Evolutionary conservation across 2,888 invertebrate genomes (phyloP).

Genomic region (Amiota communis): DNA sequence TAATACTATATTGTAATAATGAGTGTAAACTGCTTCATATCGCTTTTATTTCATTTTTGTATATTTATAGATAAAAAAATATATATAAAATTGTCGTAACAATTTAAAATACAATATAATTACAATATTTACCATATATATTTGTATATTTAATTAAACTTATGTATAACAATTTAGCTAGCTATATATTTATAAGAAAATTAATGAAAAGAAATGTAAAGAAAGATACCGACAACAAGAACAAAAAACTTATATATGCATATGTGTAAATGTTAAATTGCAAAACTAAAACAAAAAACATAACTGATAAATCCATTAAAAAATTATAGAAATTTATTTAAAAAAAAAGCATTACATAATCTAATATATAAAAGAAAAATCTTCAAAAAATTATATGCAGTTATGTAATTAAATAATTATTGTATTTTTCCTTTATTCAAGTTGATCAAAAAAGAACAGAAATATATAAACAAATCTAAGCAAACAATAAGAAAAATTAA

Average conservation of each 20-base stretch:
- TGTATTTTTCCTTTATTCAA: not conserved
- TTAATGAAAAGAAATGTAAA: no score
- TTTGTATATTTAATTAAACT: no score
- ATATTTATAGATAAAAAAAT: conserved; percentile 27
- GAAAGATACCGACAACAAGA: no score
- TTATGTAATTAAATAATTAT: not conserved
- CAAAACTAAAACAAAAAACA: not conserved
- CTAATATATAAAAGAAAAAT: conserved; percentile 24
- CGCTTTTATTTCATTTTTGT: conserved; percentile 27
- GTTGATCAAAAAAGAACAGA: no score
- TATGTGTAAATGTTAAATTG: no score
- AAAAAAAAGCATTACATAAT: no score
- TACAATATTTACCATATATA: no score
- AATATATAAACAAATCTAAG: not conserved
- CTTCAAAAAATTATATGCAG: conserved; percentile 19
- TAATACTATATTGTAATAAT: no score
- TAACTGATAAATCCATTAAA: not conserved
- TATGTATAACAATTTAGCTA: conserved; percentile 8
- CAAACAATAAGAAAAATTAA: conserved; percentile 8
- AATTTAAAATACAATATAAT: conserved; percentile 3
- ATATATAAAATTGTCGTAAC: not conserved
- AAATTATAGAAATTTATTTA: not conserved
- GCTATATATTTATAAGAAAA: not conserved
- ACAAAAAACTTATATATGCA: no score
- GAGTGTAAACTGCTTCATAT: conserved; percentile 22